A percentile compares a stretch with the other conserved stretches of the same genome.
Evolutionary conservation across 1,140 invertebrate species (phyloP).

Genomic region (Eueides isabella): DNA sequence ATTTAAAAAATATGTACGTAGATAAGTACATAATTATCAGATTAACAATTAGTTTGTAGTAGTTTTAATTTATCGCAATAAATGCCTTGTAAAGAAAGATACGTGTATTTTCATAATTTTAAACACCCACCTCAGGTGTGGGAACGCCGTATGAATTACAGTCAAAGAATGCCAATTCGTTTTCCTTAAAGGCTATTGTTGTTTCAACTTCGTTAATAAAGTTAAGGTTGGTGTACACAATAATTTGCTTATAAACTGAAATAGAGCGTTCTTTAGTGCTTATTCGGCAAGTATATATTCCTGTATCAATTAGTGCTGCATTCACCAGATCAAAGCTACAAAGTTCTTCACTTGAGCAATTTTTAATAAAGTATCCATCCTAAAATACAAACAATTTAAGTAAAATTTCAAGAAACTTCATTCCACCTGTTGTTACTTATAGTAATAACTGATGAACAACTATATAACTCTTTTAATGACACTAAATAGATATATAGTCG

Average conservation of each 20-base stretch:
- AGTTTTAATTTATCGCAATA: too few species aligned
- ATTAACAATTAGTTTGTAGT: too few species aligned
- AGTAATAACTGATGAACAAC: too few species aligned
- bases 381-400: neutral
- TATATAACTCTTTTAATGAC: too few species aligned
- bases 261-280: neutral
- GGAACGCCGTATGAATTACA: neutral
- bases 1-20: too few species aligned
- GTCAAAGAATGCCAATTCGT: neutral
- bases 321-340: neutral
- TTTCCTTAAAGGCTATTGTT: constrained; percentile 9
- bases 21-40: too few species aligned
- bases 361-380: neutral
- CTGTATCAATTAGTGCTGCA: neutral
- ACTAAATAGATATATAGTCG: neutral
- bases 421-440: too few species aligned
- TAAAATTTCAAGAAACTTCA: neutral
- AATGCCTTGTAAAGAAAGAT: too few species aligned
- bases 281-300: neutral
- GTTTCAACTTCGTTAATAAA: neutral
- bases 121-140: neutral
- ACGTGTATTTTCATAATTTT: too few species aligned
- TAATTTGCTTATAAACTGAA: neutral
- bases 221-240: neutral
- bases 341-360: neutral